Evolutionary conservation across 2,797 vertebrate species (phyloP).

Genomic region (Hozukius guyotensis): DNA sequence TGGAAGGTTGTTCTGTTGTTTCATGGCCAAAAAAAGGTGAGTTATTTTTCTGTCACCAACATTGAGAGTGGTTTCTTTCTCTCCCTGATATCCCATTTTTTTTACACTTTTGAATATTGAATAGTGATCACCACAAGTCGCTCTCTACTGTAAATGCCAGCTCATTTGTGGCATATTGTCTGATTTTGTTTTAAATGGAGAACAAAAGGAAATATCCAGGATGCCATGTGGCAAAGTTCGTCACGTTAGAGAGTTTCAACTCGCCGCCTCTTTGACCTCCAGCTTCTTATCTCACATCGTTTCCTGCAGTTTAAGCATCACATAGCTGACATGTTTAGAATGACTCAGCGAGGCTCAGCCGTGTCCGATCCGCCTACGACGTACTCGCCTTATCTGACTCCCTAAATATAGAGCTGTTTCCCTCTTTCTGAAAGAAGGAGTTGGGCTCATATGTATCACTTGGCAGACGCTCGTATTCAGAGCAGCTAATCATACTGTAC

Average conservation of each 20-base stretch:
- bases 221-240: not conserved
- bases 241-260: not conserved
- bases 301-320: slow-evolving; percentile 58
- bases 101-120: not conserved
- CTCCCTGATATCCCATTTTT: not conserved
- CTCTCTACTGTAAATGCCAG: not conserved
- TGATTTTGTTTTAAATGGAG: not conserved
- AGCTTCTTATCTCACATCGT: slow-evolving; percentile 55
- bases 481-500: not conserved
- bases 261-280: slow-evolving; percentile 36
- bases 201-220: slow-evolving; percentile 23
- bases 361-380: slow-evolving; percentile 15
- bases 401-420: slow-evolving; percentile 69
- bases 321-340: slow-evolving; percentile 62
- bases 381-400: slow-evolving; percentile 51
- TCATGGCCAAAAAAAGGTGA: not conserved
- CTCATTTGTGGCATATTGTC: not conserved
- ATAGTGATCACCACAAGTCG: not conserved
- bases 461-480: not conserved
- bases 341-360: slow-evolving; percentile 19
- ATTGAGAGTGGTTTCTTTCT: not conserved
- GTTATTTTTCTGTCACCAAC: not conserved
- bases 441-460: not conserved
- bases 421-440: slow-evolving; percentile 14
- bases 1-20: not conserved